phyloP scores from a whole-genome alignment of 92 coral and sea anemone genomes.

The Siderastrea siderea region DNA sequence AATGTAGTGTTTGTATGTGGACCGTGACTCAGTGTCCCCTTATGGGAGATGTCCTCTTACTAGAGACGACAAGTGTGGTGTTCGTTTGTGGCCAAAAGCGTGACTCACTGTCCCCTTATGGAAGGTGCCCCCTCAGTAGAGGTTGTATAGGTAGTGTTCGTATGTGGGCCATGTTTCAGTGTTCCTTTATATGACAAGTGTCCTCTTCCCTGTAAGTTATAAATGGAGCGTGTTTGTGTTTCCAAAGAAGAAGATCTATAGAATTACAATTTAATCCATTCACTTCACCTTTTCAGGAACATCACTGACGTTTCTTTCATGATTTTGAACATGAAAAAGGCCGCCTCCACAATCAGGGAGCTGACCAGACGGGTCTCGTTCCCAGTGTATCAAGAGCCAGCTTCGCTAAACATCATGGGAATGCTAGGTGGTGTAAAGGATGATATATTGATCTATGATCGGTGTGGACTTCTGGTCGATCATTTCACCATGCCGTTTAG shows the following conservation, averaged over 20 bases:
- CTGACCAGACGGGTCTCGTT: constrained; percentile 52
- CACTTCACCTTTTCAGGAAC: constrained; percentile 15
- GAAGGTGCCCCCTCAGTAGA: background rate
- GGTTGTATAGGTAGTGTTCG: no score
- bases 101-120: background rate
- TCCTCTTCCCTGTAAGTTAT: background rate
- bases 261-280: background rate
- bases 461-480: constrained; percentile 76
- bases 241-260: background rate
- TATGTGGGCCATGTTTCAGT: background rate
- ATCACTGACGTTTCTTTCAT: constrained; percentile 76
- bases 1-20: no score
- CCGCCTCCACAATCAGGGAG: constrained; percentile 31
- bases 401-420: constrained; percentile 46
- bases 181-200: background rate
- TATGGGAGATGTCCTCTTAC: background rate
- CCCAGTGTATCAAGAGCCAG: constrained; percentile 83
- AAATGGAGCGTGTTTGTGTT: no score
- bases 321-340: constrained; percentile 69
- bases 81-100: background rate
- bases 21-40: background rate
- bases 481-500: constrained; percentile 78
- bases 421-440: constrained; percentile 49
- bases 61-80: background rate
- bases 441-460: constrained; percentile 82